Evolutionary conservation across 1,140 invertebrate genomes (phyloP).

Genomic region (Mycetomoellerius zeteki): DNA sequence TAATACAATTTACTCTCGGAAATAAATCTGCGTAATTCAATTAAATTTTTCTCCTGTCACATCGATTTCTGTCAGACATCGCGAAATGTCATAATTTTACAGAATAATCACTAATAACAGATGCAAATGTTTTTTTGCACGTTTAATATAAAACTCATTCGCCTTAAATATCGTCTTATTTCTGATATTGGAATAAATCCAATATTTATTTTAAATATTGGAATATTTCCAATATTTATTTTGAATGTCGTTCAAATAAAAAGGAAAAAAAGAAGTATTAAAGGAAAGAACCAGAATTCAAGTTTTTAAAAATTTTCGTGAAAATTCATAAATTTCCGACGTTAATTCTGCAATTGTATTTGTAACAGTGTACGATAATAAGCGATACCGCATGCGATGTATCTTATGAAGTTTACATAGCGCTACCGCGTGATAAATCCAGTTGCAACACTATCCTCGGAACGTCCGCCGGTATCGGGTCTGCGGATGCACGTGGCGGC

Average conservation of each 20-base stretch:
- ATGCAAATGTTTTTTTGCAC: too few species aligned
- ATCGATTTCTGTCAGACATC: not conserved
- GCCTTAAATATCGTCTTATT: not conserved
- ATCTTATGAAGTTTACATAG: not conserved
- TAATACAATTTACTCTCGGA: slow-evolving; percentile 14
- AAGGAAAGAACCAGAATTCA: not conserved
- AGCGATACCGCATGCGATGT: not conserved
- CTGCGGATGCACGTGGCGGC: slow-evolving; percentile 44
- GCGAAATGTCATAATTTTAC: slow-evolving; percentile 15
- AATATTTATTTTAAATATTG: too few species aligned
- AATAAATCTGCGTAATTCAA: slow-evolving; percentile 27
- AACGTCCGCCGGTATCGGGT: slow-evolving; percentile 9
- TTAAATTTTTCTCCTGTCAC: slow-evolving; percentile 43
- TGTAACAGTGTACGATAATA: not conserved
- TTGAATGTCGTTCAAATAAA: too few species aligned
- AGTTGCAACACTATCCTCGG: slow-evolving; percentile 18
- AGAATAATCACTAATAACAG: not conserved
- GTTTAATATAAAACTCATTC: not conserved
- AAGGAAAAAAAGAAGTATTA: too few species aligned
- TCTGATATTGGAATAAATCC: not conserved
- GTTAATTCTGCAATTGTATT: not conserved
- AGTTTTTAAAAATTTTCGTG: not conserved
- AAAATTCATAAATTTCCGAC: not conserved
- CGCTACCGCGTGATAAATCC: slow-evolving; percentile 12
- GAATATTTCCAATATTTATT: too few species aligned